A percentile compares a stretch with the other conserved stretches of the same genome.
Evolutionary conservation across 1,140 invertebrate genomes (phyloP).

Genomic region (Ceratina japonica): DNA sequence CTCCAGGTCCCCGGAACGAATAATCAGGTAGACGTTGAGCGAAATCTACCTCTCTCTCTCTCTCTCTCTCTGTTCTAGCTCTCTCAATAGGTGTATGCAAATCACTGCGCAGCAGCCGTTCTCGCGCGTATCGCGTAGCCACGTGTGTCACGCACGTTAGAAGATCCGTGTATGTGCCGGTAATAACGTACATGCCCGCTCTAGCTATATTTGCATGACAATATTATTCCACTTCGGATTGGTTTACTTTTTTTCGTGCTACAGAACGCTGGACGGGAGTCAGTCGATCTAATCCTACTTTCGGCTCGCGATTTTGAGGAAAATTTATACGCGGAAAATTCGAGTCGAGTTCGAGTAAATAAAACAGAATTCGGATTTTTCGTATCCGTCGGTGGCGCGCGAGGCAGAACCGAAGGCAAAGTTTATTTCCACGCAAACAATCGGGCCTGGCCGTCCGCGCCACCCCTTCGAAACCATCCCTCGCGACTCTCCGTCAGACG

Average conservation of each 20-base stretch:
- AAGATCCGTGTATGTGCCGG: slow-evolving; percentile 9
- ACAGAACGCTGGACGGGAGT: slow-evolving; percentile 41
- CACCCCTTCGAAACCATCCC: not conserved
- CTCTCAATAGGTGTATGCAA: slow-evolving; percentile 71
- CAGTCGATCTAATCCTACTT: not conserved
- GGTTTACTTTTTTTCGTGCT: slow-evolving; percentile 58
- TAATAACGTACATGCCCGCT: slow-evolving; percentile 38
- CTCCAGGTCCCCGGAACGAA: slow-evolving; percentile 58
- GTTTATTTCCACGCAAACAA: slow-evolving; percentile 17
- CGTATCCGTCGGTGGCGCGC: too few relatives aligned
- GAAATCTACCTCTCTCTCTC: slow-evolving; percentile 27
- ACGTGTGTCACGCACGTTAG: slow-evolving; percentile 39
- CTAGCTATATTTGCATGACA: slow-evolving; percentile 72
- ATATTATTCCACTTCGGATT: slow-evolving; percentile 70
- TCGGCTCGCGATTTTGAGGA: not conserved
- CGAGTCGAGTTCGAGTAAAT: not conserved
- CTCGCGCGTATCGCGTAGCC: slow-evolving; percentile 31
- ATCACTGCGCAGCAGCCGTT: slow-evolving; percentile 62
- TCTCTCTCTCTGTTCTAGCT: slow-evolving; percentile 11
- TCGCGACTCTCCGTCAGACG: too few relatives aligned
- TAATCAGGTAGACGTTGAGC: slow-evolving; percentile 73
- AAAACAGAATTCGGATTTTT: too few relatives aligned
- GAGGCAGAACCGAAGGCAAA: too few relatives aligned
- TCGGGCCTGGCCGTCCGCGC: not conserved
- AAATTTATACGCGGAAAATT: not conserved